Percentiles rank a stretch among this genome's conserved stretches.
phyloP scores from a whole-genome alignment of 2,113 vertebrate genomes.

The Toxotes jaculatrix region DNA sequence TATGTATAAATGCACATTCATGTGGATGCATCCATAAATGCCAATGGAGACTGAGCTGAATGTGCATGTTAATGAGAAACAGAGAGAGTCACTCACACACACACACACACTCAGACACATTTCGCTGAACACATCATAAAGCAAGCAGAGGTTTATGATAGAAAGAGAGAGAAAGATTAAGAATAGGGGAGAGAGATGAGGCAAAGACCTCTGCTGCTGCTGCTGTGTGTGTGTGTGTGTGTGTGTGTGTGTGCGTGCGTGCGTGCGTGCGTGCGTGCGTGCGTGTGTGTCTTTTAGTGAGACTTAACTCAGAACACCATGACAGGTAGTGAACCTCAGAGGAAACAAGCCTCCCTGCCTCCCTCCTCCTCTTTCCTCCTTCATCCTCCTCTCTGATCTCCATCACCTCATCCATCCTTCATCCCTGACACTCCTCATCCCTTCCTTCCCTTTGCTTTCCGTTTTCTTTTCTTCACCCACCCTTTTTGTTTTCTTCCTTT shows the following conservation, averaged over 20 bases:
- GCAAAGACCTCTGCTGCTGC: conserved; percentile 24
- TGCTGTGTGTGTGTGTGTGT: conserved; percentile 12
- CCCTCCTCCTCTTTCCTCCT: background rate
- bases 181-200: background rate
- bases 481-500: background rate
- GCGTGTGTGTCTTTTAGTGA: conserved; percentile 17
- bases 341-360: conserved; percentile 23
- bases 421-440: background rate
- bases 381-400: conserved; percentile 11
- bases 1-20: background rate
- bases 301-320: conserved; percentile 50
- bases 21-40: conserved; percentile 2
- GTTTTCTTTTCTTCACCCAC: background rate
- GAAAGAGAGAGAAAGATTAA: conserved; percentile 43
- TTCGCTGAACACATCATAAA: conserved; percentile 50
- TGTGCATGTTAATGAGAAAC: background rate
- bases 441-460: background rate
- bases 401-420: background rate
- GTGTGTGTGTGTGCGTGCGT: conserved; percentile 32
- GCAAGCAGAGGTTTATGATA: conserved; percentile 7
- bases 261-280: conserved; percentile 3
- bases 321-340: conserved; percentile 69
- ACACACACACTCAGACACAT: background rate
- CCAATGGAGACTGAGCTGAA: background rate
- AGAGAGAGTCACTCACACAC: background rate